These are phyloP conservation scores for Malthinus flaveolus DNA, from an alignment of 2,888 invertebrate genomes.

Conservation along the genomic window DNA sequence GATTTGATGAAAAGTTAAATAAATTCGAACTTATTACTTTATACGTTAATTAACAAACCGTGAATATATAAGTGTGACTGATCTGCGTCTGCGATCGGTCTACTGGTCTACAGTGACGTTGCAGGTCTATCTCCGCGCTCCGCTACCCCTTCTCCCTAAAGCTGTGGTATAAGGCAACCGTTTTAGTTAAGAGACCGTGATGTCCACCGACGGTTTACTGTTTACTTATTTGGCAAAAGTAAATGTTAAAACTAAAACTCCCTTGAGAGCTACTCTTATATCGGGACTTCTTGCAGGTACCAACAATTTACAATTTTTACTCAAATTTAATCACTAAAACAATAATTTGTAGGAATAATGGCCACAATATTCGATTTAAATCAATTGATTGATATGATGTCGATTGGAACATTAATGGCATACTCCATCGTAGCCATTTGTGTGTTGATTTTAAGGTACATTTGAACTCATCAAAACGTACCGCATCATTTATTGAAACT, in stretches of 20 bases:
- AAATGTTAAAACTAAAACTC: slow-evolving; percentile 75
- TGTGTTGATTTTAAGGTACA: slow-evolving; percentile 82
- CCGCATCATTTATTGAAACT: not conserved
- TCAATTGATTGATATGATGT: slow-evolving; percentile 95
- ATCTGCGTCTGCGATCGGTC: no score
- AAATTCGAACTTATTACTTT: no score
- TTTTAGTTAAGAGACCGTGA: no score
- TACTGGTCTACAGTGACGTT: no score
- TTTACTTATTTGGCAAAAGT: slow-evolving; percentile 74
- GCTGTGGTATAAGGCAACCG: no score
- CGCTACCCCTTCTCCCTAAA: no score
- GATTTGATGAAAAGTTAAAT: no score
- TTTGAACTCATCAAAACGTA: not conserved
- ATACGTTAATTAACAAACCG: no score
- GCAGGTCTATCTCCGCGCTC: no score
- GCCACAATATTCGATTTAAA: slow-evolving; percentile 86
- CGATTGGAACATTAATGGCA: slow-evolving; percentile 86
- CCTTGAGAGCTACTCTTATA: slow-evolving; percentile 73
- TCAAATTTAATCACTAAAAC: not conserved
- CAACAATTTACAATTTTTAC: no score
- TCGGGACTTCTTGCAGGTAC: slow-evolving; percentile 76
- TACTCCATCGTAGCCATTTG: slow-evolving; percentile 92
- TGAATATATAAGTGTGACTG: no score
- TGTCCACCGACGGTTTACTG: slow-evolving; percentile 83
- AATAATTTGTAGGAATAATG: slow-evolving; percentile 68